A percentile compares a stretch with the other conserved stretches of the same genome.
Conservation (phyloP, 92 coral and sea anemone genomes). For the Epizoanthus illoricatus region DNA sequence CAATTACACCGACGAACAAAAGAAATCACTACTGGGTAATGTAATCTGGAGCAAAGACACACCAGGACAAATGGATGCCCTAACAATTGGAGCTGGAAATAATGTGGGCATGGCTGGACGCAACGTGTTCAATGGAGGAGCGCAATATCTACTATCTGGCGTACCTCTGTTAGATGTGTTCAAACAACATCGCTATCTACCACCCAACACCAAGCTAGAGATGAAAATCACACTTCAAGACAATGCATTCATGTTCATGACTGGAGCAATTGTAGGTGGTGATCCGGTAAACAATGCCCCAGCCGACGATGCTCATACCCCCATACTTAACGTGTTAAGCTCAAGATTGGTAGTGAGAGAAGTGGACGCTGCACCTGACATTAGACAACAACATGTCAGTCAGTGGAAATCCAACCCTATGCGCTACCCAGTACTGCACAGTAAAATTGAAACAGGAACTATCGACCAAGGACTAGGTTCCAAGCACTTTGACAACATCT, state of each 20-base stretch:
- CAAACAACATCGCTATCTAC: slow-evolving; percentile 18
- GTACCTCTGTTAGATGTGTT: slow-evolving; percentile 43
- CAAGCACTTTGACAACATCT: slow-evolving; percentile 10
- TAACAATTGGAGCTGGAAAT: neutral
- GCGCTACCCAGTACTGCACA: neutral
- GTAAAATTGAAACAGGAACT: neutral
- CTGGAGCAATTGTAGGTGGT: no score
- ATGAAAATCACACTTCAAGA: slow-evolving; percentile 19
- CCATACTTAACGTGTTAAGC: neutral
- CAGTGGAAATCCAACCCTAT: neutral
- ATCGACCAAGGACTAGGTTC: neutral
- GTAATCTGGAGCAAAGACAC: slow-evolving; percentile 36
- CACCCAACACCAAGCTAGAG: slow-evolving; percentile 21
- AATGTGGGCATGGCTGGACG: slow-evolving; percentile 12
- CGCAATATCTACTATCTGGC: slow-evolving; percentile 30
- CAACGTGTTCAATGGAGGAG: neutral
- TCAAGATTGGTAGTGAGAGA: neutral
- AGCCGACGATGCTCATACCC: no score
- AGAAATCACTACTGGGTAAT: slow-evolving; percentile 23
- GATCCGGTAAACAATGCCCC: no score
- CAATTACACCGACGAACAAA: slow-evolving; percentile 23
- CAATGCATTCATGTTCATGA: slow-evolving; percentile 36
- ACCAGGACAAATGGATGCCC: slow-evolving; percentile 31
- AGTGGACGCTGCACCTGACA: neutral
- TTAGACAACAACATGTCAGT: neutral